Base-by-base conservation (phyloP, 2,797 vertebrate genomes). In the Labroides dimidiatus region DNA sequence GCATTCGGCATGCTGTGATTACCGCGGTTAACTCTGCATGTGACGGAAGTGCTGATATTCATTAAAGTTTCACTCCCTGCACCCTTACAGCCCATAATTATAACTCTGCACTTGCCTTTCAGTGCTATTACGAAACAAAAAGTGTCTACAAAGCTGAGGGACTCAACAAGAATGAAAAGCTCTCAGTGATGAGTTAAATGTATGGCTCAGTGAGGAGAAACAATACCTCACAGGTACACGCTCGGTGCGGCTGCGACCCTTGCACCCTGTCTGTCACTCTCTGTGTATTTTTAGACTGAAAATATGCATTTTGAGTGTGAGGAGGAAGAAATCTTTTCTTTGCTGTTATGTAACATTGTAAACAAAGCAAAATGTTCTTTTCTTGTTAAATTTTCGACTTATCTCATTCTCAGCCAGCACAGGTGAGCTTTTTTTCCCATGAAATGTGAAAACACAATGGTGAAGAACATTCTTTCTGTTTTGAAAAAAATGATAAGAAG, bases 221-320 rank as follows among this genome's bases (percentile, higher is more conserved):
- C 41, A 72, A 60, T 24, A 20, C 19, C 3, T 11, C 16, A 43
- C 10, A 43, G 9, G 17, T 17, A 0, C 12, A n/a, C 2, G 1
- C 19, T 44, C n/a, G 17, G 3, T 39, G 11, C n/a, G n/a, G 12
- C 36, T 39, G 13, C 13, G 51, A 52, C 20, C 17, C 56, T 57
- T 20, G 33, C 9, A 27, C 33, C 42, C 54, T 10, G 54, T 78
- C 66, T 27, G 48, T 74, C 48, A 72, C 53, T 54, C 47, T 24
- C 11, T 3, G 1, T 52, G n/a, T 20, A 12, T 47, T 61, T 10
- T 50, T 36, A 1, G 9, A 24, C 20, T 19, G 6, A 10, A 68
- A 71, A 50, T 60, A 72, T 59, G 55, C 23, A 37, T 61, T 43
- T 20, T 33, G 54, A 70, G 54, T 64, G 8, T 8, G 0, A 36